Conservation (phyloP, 2,888 invertebrate genomes). For the Onchidella celtica region DNA sequence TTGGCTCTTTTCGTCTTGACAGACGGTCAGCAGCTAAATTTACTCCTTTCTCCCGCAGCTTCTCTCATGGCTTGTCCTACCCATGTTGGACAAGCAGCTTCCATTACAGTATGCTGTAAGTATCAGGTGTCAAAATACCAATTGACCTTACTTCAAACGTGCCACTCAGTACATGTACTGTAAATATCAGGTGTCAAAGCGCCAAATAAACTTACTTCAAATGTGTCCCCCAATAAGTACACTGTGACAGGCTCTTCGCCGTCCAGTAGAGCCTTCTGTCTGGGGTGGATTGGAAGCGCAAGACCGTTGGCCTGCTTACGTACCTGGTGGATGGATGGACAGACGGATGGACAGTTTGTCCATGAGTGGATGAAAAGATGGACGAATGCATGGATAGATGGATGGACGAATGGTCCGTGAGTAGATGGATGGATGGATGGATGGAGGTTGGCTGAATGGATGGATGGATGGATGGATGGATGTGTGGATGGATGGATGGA, state of each 20-base stretch:
- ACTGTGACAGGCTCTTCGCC: conserved; percentile 20
- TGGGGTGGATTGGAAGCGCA: conserved; percentile 22
- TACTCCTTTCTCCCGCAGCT: too few species aligned
- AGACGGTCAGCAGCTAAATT: too few species aligned
- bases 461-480: not conserved
- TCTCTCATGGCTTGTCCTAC: too few species aligned
- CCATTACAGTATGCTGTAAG: too few species aligned
- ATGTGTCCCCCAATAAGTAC: conserved; percentile 31
- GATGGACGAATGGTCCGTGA: not conserved
- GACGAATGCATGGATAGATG: not conserved
- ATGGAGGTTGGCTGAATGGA: too few species aligned
- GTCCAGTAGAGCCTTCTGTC: conserved; percentile 26
- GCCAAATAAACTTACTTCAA: conserved; percentile 29
- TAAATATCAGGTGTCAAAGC: too few species aligned
- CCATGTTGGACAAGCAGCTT: too few species aligned
- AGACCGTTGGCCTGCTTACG: conserved; percentile 21
- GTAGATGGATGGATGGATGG: not conserved
- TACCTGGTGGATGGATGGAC: conserved; percentile 13
- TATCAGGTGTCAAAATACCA: too few species aligned
- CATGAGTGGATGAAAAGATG: not conserved
- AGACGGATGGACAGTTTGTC: not conserved
- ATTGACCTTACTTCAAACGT: too few species aligned
- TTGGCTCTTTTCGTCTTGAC: too few species aligned
- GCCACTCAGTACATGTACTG: too few species aligned
- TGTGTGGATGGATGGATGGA: not conserved